phyloP scores from a whole-genome alignment of 2,113 vertebrate genomes.

The Dolichallabes microphthalmus region DNA sequence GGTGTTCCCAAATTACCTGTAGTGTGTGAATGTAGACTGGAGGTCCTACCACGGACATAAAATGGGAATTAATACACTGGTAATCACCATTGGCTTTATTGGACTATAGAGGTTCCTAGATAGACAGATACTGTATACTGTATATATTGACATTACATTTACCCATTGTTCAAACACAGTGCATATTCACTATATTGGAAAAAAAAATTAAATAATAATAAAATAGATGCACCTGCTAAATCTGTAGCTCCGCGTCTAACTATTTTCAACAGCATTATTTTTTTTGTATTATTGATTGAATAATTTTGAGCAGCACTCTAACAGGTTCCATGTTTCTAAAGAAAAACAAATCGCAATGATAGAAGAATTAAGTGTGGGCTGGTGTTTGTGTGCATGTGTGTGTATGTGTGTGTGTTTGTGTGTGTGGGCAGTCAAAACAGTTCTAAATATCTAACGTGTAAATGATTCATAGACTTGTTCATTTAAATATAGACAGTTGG shows the following conservation, averaged over 20 bases:
- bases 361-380: neutral
- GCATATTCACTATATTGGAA: neutral
- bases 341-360: neutral
- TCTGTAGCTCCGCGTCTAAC: neutral
- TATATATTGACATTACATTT: neutral
- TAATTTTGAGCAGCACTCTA: neutral
- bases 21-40: too few species aligned
- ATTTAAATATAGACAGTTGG: neutral
- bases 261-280: neutral
- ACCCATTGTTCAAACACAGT: neutral
- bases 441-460: conserved; percentile 14
- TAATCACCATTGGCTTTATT: too few species aligned
- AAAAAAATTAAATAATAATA: neutral
- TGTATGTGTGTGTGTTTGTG: neutral
- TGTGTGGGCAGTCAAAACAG: neutral
- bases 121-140: too few species aligned
- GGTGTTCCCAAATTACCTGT: too few species aligned
- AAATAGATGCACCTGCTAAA: neutral
- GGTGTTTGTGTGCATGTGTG: neutral
- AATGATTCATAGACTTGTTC: conserved; percentile 6
- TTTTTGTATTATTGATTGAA: neutral
- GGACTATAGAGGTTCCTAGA: too few species aligned
- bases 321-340: conserved; percentile 1
- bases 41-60: too few species aligned
- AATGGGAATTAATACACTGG: too few species aligned